Evolutionary conservation across 2,888 invertebrate genomes (phyloP), one percentile per base, ranked within the genome.

Genomic region (Synanthedon myopaeformis): DNA sequence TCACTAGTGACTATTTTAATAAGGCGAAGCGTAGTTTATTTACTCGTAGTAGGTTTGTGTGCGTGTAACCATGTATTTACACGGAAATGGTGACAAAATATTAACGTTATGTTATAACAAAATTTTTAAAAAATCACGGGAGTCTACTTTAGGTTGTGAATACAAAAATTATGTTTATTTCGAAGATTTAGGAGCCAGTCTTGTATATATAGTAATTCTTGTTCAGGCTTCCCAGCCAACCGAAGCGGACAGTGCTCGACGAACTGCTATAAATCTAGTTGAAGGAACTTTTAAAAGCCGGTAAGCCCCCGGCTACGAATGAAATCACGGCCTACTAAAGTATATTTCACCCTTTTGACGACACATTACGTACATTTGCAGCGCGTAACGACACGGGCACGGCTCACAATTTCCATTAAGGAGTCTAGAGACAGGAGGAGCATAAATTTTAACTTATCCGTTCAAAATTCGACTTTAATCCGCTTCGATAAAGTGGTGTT

Each of bases 331-430:
- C 72, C 75, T 76, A 75, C 80, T 81, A 79, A 83, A 82, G 82
- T 84, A 84, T 82, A 83, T 83, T 84, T 84, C 81, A 84, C 84
- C 85, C 86, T 82, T 86, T 85, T 85, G 84, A 85, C 82, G 85
- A 86, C 83, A 82, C 82, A 86, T 85, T 86, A 84, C 79, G 78
- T 85, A 86, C 84, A 81, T 87, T 86, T 80, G 81, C 81, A 82
- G 82, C 78, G 80, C 77, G 81, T 85, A 82, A 85, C 82, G 83
- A 81, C 82, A 78, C 80, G 76, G 85, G 84, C 82, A 73, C 79
- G 82, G 83, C 79, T 83, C 80, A 82, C 84, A 84, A 84, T 86
- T 84, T 86, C 86, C 85, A 86, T 86, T 85, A 86, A 74, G 74
- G 69, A 64, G 59, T 62, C 62, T 62, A 69, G 66, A 69, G 66